Evolutionary conservation across 2,113 vertebrate species (phyloP), one percentile per base, ranked within the genome.

Genomic region (Rhizomys pruinosus): DNA sequence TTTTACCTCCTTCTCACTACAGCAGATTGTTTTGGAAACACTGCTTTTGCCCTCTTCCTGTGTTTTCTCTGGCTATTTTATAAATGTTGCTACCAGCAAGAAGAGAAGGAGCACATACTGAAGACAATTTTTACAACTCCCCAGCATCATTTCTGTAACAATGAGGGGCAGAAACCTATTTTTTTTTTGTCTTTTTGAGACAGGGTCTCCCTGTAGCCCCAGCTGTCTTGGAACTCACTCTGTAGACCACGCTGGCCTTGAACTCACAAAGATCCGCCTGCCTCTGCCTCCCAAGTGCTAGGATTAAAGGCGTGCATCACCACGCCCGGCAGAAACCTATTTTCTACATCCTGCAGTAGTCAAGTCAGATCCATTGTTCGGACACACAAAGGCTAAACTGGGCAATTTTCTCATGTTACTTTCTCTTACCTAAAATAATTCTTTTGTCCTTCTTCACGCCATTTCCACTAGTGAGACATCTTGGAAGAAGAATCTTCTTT

Each of bases 151-250:
- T n/a, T n/a, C n/a, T n/a, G n/a, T n/a, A n/a, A n/a, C n/a, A n/a
- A n/a, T n/a, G n/a, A n/a, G n/a, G n/a, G n/a, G 7, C 17, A 81
- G 37, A 92, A 72, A 68, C 74, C 3, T 93, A 42, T 91, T 93
- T 94, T 88, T n/a, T n/a, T n/a, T n/a, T n/a, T n/a, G n/a, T n/a
- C n/a, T n/a, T n/a, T n/a, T n/a, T n/a, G n/a, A n/a, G n/a, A n/a
- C n/a, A n/a, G n/a, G n/a, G n/a, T n/a, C n/a, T n/a, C n/a, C n/a
- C n/a, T n/a, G n/a, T n/a, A n/a, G n/a, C n/a, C n/a, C n/a, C n/a
- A n/a, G n/a, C n/a, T n/a, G n/a, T n/a, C n/a, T n/a, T n/a, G n/a
- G n/a, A n/a, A n/a, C n/a, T n/a, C n/a, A n/a, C n/a, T n/a, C n/a
- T n/a, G n/a, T n/a, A n/a, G n/a, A n/a, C n/a, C n/a, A n/a, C n/a